Conservation (phyloP, 2,113 vertebrate genomes). For the Pimephales promelas region DNA sequence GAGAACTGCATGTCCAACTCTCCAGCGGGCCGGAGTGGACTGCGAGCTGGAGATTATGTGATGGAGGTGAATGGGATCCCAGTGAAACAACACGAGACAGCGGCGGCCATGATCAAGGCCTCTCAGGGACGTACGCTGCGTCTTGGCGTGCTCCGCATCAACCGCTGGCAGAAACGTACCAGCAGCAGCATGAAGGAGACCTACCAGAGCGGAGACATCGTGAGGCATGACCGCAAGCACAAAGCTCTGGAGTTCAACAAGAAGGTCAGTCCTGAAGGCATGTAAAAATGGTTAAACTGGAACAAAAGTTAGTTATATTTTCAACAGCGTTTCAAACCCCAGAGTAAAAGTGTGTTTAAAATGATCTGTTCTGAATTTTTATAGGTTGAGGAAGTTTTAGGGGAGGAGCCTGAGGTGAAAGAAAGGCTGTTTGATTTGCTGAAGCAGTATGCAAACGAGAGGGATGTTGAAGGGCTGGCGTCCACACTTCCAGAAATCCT, state of each 20-base stretch:
- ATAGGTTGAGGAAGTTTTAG: conserved; percentile 89
- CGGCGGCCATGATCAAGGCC: conserved; percentile 76
- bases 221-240: conserved; percentile 81
- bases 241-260: conserved; percentile 92
- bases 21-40: conserved; percentile 75
- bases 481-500: conserved; percentile 82
- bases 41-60: conserved; percentile 79
- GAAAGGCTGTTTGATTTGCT: conserved; percentile 86
- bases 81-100: conserved; percentile 73
- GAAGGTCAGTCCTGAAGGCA: conserved; percentile 74
- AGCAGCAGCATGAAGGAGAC: conserved; percentile 80
- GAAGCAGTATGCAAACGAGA: conserved; percentile 88
- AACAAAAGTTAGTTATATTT: not conserved
- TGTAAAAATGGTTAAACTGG: not conserved
- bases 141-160: conserved; percentile 83
- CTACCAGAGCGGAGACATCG: conserved; percentile 71
- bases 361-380: not conserved
- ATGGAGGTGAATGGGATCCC: conserved; percentile 84
- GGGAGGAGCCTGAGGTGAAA: conserved; percentile 84
- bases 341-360: not conserved
- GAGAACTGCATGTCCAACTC: conserved; percentile 77
- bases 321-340: not conserved
- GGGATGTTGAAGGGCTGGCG: conserved; percentile 87
- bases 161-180: conserved; percentile 71
- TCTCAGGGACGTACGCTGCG: conserved; percentile 73